These are phyloP conservation scores for Girardinichthys multiradiatus DNA, from an alignment of 2,113 vertebrate species.

Conservation along the genomic window DNA sequence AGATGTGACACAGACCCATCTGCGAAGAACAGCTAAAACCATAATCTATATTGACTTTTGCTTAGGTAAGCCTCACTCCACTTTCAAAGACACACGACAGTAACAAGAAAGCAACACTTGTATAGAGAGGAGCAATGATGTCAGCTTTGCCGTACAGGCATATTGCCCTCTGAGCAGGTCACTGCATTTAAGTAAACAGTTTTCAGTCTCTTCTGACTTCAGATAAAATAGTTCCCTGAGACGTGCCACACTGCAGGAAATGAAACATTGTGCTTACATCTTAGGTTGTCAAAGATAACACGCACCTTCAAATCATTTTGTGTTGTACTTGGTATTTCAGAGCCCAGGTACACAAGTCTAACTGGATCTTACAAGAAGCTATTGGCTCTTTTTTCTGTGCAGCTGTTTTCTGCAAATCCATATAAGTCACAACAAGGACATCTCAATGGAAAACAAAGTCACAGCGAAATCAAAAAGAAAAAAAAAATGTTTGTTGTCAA, in stretches of 20 bases:
- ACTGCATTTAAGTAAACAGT: slow-evolving; percentile 55
- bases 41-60: slow-evolving; percentile 61
- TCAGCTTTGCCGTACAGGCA: slow-evolving; percentile 60
- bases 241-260: slow-evolving; percentile 45
- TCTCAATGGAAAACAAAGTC: slow-evolving; percentile 29
- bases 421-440: slow-evolving; percentile 25
- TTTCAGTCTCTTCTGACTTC: slow-evolving; percentile 62
- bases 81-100: slow-evolving; percentile 67
- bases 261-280: slow-evolving; percentile 47
- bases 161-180: slow-evolving; percentile 64
- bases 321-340: slow-evolving; percentile 21
- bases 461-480: slow-evolving; percentile 3
- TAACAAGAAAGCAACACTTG: slow-evolving; percentile 63
- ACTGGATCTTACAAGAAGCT: slow-evolving; percentile 12
- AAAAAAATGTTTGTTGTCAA: slow-evolving; percentile 5
- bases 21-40: slow-evolving; percentile 25
- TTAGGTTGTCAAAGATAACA: slow-evolving; percentile 35
- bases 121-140: slow-evolving; percentile 55
- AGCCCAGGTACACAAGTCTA: slow-evolving; percentile 29
- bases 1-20: slow-evolving; percentile 18
- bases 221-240: slow-evolving; percentile 58
- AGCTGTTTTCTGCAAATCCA: slow-evolving; percentile 20
- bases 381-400: slow-evolving; percentile 8
- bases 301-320: slow-evolving; percentile 40
- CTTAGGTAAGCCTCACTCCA: slow-evolving; percentile 61